Evolutionary conservation across 2,797 vertebrate species (phyloP).

Genomic region (Synanceia verrucosa): DNA sequence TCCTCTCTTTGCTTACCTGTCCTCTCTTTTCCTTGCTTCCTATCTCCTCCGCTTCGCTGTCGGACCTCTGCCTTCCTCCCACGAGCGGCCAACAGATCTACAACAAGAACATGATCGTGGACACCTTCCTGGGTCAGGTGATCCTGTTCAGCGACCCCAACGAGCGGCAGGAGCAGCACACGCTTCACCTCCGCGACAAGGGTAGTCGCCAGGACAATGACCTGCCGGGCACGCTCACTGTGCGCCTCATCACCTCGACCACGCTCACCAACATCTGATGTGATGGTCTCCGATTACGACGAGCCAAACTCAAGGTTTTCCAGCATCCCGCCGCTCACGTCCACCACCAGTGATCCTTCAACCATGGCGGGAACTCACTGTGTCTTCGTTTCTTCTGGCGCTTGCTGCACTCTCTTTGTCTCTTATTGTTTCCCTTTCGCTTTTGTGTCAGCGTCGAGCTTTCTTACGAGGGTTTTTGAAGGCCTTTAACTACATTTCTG

Average conservation of each 20-base stretch:
- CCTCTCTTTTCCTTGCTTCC: background rate
- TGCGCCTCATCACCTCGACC: slow-evolving; percentile 89
- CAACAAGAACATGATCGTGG: slow-evolving; percentile 94
- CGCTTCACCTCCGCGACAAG: slow-evolving; percentile 92
- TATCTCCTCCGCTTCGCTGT: background rate
- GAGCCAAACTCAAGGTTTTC: background rate
- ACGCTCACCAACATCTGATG: slow-evolving; percentile 89
- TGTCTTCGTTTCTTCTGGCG: slow-evolving; percentile 19
- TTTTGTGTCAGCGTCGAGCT: background rate
- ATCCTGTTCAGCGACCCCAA: slow-evolving; percentile 86
- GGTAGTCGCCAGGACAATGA: slow-evolving; percentile 87
- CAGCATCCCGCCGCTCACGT: background rate
- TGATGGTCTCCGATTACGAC: background rate
- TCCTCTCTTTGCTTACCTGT: slow-evolving; percentile 4
- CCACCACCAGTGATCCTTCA: background rate
- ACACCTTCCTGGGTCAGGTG: slow-evolving; percentile 97
- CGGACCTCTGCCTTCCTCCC: slow-evolving; percentile 10
- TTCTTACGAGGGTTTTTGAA: background rate
- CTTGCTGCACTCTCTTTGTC: slow-evolving; percentile 20
- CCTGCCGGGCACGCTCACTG: slow-evolving; percentile 89
- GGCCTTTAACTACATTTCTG: background rate
- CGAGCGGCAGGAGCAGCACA: slow-evolving; percentile 90
- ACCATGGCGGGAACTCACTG: slow-evolving; percentile 15
- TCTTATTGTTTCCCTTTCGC: background rate
- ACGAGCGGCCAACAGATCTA: slow-evolving; percentile 85